These are phyloP conservation scores for Phymorhynchus buccinoides DNA, from an alignment of 1,140 invertebrate species.

Conservation along the genomic window DNA sequence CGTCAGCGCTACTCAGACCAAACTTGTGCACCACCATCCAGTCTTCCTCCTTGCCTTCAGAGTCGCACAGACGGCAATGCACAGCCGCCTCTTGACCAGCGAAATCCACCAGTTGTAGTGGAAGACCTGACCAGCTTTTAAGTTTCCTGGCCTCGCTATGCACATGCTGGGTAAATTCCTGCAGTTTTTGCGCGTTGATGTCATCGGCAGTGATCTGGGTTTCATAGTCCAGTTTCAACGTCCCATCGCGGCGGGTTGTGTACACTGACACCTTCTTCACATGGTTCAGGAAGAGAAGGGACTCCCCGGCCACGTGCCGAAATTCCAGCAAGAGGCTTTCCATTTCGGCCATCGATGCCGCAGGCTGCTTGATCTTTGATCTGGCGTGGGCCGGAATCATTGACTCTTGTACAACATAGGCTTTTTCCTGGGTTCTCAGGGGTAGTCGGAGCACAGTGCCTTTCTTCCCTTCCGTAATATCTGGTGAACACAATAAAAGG, in stretches of 20 bases:
- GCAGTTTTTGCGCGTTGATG: no score
- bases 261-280: slow-evolving; percentile 23
- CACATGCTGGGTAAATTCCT: no score
- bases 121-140: no score
- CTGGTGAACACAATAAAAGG: neutral
- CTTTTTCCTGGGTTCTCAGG: slow-evolving; percentile 14
- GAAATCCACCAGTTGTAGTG: no score
- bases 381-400: neutral
- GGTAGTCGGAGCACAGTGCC: slow-evolving; percentile 10
- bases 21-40: no score
- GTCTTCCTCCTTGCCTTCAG: no score
- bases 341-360: neutral
- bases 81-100: no score
- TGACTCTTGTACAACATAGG: neutral
- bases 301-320: neutral
- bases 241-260: neutral
- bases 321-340: neutral
- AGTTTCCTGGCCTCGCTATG: no score
- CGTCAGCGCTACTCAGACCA: no score
- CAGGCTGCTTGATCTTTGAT: slow-evolving; percentile 9
- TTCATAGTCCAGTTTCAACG: neutral
- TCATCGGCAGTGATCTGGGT: neutral
- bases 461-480: neutral
- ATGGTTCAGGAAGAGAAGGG: slow-evolving; percentile 19
- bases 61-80: no score